These are phyloP conservation scores for Cyclina sinensis DNA, from an alignment of 1,140 invertebrate genomes.

Conservation along the genomic window DNA sequence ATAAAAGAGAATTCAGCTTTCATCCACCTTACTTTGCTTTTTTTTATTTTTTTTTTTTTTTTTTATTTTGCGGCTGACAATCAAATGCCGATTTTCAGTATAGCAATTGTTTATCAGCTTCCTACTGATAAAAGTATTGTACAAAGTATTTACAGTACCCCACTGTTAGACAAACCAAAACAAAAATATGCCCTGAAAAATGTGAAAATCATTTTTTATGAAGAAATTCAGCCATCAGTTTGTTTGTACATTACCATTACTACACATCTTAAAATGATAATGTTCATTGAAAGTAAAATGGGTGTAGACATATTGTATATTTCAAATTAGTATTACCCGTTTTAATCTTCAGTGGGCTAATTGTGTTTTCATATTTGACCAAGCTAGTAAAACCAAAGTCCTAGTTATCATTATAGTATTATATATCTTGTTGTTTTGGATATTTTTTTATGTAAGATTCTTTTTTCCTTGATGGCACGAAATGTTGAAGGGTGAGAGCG, in stretches of 20 bases:
- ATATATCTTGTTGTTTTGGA: constrained; percentile 34
- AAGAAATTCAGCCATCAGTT: too few species aligned
- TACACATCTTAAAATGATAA: too few species aligned
- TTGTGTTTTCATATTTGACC: constrained; percentile 14
- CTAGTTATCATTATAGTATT: constrained; percentile 22
- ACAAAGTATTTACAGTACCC: too few species aligned
- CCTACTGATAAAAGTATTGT: not conserved
- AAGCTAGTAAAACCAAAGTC: constrained; percentile 36
- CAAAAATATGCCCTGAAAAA: too few species aligned
- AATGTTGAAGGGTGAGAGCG: not conserved
- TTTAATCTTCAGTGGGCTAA: not conserved
- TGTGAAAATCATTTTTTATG: too few species aligned
- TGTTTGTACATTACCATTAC: too few species aligned
- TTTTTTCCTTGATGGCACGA: not conserved
- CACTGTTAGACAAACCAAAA: too few species aligned
- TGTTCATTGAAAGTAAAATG: not conserved
- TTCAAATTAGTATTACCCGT: not conserved
- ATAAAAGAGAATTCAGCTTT: too few species aligned
- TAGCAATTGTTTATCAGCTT: too few species aligned
- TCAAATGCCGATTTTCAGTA: not conserved
- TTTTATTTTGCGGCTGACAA: not conserved
- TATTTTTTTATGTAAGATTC: not conserved
- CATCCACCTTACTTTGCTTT: too few species aligned
- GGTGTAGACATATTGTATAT: not conserved
- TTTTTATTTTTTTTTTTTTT: not conserved